Evolutionary conservation across 2,113 vertebrate species (phyloP), one percentile per base, ranked within the genome.

Genomic region (Daubentonia madagascariensis): DNA sequence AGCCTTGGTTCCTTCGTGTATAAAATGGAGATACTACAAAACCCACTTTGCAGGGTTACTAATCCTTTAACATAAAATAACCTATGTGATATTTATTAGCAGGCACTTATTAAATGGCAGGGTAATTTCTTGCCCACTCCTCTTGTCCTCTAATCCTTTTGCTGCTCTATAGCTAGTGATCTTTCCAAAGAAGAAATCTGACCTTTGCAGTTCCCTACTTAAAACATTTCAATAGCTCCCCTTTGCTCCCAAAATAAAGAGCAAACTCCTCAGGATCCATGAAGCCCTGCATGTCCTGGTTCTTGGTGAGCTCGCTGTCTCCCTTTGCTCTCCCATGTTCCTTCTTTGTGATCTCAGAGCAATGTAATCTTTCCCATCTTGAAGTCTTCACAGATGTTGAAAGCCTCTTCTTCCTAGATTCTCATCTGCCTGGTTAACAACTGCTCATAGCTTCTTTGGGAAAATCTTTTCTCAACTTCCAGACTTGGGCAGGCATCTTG

Each of bases 401-500:
- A 93, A 89, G 40, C n/a, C 63, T 43, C 50, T 91, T 91, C 35
- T 40, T 89, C 30, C n/a, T 45, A 40, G 63, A 87, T 52, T 52
- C 57, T 35, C 81, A 88, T 25, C 37, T 95, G n/a, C 16, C n/a
- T 67, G 11, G 6, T 78, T 89, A 89, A 96, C 81, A 95, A 48
- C 16, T 32, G 83, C 68, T 90, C 48, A 18, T 12, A 70, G 75
- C 25, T 96, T 93, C 68, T 73, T 48, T 84, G 28, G 40, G 37
- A 81, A 93, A 87, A 86, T 1, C 22, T 86, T 95, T 85, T 86
- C 35, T 91, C 48, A 94, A 72, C 48, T 78, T 94, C 85, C 16
- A 45, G 59, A 95, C 20, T 68, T 80, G 50, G 85, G 83, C 75
- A 93, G 63, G 63, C 20, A 35, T 75, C 84, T 52, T 54, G 32